Base-by-base conservation (phyloP, 2,888 invertebrate genomes). In the Erebia ligea region DNA sequence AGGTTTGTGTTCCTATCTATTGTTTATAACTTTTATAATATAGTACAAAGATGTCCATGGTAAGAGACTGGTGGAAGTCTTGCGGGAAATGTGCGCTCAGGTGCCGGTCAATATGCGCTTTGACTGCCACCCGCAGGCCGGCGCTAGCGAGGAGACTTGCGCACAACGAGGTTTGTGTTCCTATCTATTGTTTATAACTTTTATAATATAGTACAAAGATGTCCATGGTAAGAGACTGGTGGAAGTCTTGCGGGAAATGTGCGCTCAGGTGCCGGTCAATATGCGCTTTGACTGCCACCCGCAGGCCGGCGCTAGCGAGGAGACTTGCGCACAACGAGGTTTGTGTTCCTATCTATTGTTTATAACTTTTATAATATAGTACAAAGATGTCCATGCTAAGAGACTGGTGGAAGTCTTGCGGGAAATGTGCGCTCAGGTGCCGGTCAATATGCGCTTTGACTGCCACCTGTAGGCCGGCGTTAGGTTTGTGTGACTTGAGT, bases 211-310 rank as follows among this genome's bases (percentile, higher is more conserved):
- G n/a, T n/a, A n/a, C n/a, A n/a, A n/a, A n/a, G n/a, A n/a, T n/a
- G n/a, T n/a, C n/a, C n/a, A n/a, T n/a, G n/a, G n/a, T n/a, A n/a
- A n/a, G 25, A 77, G 86, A 1, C 81, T 86, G 0, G 76, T 82
- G 0, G 88, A 87, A 50, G 80, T 86, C 2, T 72, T 87, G 67
- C 80, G 78, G n/a, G 42, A 42, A 42, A 42, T 42, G 10, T 42
- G 42, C 10, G 42, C 42, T 9, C 42, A 10, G 42, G 42, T 42
- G 42, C 10, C 10, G 42, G 94, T 95, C 67, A 82, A 84, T 5
- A 86, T 93, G 76, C 92, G 95, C 73, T 96, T 96, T 79, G 97
- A 97, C 81, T 97, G 97, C 80, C 95, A 94, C 80, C 97, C 97
- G 0, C 95, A 95, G 81, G 82, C 87, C 10, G 94, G 89, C 6